Evolutionary conservation across 1,140 invertebrate genomes (phyloP), one percentile per base, ranked within the genome.

Genomic region (Zaprionus davidi): DNA sequence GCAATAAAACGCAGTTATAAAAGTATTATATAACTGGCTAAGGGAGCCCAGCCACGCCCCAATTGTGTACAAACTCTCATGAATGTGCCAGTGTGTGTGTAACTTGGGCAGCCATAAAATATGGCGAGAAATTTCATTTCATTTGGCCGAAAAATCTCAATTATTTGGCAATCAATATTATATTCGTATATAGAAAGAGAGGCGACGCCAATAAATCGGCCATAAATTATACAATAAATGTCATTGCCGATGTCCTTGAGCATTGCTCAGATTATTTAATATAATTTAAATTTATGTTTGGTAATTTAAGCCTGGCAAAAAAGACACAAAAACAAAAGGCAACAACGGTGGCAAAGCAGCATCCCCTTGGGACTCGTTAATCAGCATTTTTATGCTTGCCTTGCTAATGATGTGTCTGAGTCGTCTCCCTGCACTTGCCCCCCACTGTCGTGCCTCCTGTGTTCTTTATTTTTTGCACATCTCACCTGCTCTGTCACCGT

Each of bases 121-220:
- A 81, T 81, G 79, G 64, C 69, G 60, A 78, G 72, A 83, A 80
- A 80, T 84, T 84, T 78, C 79, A 84, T 84, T 78, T 46, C 41
- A 46, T 46, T 64, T 51, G 46, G 58, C 73, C 66, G 55, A 78
- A 83, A 83, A 83, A 80, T 88, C 84, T 90, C 84, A 88, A 88
- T 88, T 88, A 88, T 88, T 90, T 85, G 85, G 76, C 85, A 78
- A 90, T 88, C 85, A 88, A 88, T 88, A 88, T 84, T 90, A 88
- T 79, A 70, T 71, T 60, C 12, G 63, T 65, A 49, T 12, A 51
- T 46, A 20, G 17, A 51, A 4, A 51, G 20, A 20, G 5, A 49
- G 7, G 13, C 3, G 11, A 17, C 78, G 74, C 69, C 84, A 72
- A 87, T 87, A 90, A 84, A 84, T 78, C 51, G 73, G 44, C 79